Evolutionary conservation across 1,140 invertebrate genomes (phyloP), one percentile per base, ranked within the genome.

Genomic region (Oedothorax gibbosus): DNA sequence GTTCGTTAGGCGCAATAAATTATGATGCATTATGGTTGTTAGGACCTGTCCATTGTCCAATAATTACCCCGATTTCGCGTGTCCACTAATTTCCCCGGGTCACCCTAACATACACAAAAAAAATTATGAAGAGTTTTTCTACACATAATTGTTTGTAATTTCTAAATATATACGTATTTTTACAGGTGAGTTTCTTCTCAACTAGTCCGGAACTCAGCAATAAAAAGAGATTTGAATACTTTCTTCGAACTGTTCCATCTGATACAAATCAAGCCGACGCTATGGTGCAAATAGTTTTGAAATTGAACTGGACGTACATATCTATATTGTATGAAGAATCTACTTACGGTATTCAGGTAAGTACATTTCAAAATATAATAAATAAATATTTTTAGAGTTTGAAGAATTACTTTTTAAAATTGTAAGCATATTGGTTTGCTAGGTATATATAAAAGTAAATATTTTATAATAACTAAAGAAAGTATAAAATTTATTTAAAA

Each of bases 301-400:
- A 91, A 85, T 93, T 98, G 89, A 93, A 93, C 21, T 98, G 97
- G 97, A 96, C 95, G 86, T 99, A 98, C 90, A 94, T 99, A 0
- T 98, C 96, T 49, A 96, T 99, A 73, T 94, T 99, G 76, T 98
- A 98, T 89, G 97, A 99, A 90, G 97, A 99, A 89, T 98, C 96
- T 69, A 98, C 96, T 91, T 99, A 99, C 88, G 97, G 97, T 5
- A 96, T 97, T 65, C 97, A 98, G 94, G 97, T 98, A 85, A 83
- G 65, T 85, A 64, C 20, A 11, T 69, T 69, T 69, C 50, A 12
- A 20, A 15, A 65, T n/a, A n/a, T 12, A 65, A 35, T 35, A 65
- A 6, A 65, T 20, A 65, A 65, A 7, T n/a, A 20, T 65, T 62
- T 64, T 65, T 20, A n/a, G 11, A n/a, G 18, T 6, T n/a, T 6